phyloP scores from a whole-genome alignment of 2,113 vertebrate genomes.

The Rhinoderma darwinii region DNA sequence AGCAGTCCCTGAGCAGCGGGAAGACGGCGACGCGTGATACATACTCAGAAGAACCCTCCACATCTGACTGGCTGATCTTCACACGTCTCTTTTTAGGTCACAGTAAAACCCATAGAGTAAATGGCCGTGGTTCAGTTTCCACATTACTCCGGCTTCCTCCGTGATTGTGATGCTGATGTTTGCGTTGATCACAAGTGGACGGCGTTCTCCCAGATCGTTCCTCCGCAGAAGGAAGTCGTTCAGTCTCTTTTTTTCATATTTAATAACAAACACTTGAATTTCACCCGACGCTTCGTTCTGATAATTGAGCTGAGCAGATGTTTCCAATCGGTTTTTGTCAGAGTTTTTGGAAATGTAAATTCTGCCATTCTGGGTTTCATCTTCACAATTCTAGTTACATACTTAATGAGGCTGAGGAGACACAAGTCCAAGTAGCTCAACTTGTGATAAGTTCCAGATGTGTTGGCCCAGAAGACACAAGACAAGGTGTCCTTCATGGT shows the following conservation, averaged over 20 bases:
- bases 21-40: not conserved
- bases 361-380: not conserved
- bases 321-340: not conserved
- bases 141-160: not conserved
- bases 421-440: not conserved
- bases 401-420: not conserved
- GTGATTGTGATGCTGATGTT: not conserved
- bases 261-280: not conserved
- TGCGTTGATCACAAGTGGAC: constrained; percentile 3
- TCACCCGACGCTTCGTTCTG: not conserved
- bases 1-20: not conserved
- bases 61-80: not conserved
- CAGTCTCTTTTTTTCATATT: not conserved
- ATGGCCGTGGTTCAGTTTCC: constrained; percentile 4
- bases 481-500: not conserved
- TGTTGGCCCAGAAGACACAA: not conserved
- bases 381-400: not conserved
- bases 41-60: not conserved
- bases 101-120: not conserved
- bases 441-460: not conserved
- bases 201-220: not conserved
- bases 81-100: not conserved
- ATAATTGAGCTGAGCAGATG: not conserved
- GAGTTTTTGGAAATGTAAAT: not conserved
- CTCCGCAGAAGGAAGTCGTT: not conserved